Evolutionary conservation across 2,797 vertebrate species (phyloP).

Genomic region (Corythornis leucogaster): DNA sequence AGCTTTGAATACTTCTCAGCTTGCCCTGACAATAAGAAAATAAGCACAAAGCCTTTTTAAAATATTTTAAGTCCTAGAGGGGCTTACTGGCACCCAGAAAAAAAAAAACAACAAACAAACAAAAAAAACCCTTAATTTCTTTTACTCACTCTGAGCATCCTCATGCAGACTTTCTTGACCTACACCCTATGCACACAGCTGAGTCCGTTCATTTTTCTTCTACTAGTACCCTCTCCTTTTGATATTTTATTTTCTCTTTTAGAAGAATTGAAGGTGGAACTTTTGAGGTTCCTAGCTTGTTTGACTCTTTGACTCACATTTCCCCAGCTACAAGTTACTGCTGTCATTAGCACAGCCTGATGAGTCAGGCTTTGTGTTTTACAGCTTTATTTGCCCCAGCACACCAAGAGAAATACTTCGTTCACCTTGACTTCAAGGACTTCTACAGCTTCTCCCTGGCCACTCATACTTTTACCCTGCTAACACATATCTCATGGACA

Average conservation of each 20-base stretch:
- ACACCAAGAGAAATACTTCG: neutral
- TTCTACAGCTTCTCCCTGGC: neutral
- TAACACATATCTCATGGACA: neutral
- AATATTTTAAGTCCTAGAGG: neutral
- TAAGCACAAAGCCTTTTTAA: neutral
- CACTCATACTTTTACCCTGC: neutral
- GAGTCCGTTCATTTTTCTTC: neutral
- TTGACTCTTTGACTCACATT: neutral
- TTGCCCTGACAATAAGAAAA: neutral
- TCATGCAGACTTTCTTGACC: neutral
- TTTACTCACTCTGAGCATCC: neutral
- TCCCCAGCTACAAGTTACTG: neutral
- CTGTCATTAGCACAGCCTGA: neutral
- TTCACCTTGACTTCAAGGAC: neutral
- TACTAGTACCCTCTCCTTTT: neutral
- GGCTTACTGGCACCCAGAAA: neutral
- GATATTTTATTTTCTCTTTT: neutral
- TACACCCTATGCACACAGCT: neutral
- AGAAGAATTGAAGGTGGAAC: neutral
- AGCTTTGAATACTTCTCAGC: neutral
- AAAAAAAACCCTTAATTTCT: neutral
- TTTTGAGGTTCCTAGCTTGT: neutral
- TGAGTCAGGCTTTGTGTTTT: neutral
- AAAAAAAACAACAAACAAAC: neutral
- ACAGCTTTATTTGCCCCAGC: neutral